Percentiles rank a stretch among this genome's conserved stretches.
These are phyloP conservation scores for Silvanus unidentatus DNA, from an alignment of 2,888 invertebrate species.

Conservation along the genomic window DNA sequence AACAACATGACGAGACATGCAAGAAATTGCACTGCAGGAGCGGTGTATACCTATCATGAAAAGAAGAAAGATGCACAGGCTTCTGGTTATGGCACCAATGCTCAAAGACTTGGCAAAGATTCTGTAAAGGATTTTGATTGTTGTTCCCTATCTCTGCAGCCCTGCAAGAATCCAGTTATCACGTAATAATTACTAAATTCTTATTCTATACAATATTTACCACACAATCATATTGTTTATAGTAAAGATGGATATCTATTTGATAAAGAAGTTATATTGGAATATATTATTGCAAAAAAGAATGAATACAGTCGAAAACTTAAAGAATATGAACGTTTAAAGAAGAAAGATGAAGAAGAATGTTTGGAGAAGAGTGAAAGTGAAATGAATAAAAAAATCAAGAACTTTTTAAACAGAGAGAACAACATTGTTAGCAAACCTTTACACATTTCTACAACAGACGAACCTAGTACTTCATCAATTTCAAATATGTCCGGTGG, in stretches of 20 bases:
- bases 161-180: slow-evolving; percentile 88
- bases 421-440: slow-evolving; percentile 63
- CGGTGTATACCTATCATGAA: slow-evolving; percentile 97
- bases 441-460: slow-evolving; percentile 39
- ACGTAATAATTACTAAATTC: slow-evolving; percentile 53
- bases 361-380: slow-evolving; percentile 58
- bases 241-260: slow-evolving; percentile 84
- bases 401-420: slow-evolving; percentile 55
- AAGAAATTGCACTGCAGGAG: slow-evolving; percentile 95
- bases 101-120: slow-evolving; percentile 86
- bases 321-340: slow-evolving; percentile 88
- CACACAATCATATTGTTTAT: slow-evolving; percentile 14
- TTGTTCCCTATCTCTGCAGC: slow-evolving; percentile 93
- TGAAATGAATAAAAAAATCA: not conserved
- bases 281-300: slow-evolving; percentile 92
- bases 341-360: slow-evolving; percentile 69
- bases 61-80: slow-evolving; percentile 92
- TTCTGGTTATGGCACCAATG: slow-evolving; percentile 88
- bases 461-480: slow-evolving; percentile 24
- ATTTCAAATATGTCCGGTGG: slow-evolving; percentile 71
- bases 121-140: slow-evolving; percentile 95
- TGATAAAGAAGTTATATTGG: slow-evolving; percentile 94
- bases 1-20: slow-evolving; percentile 97
- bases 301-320: slow-evolving; percentile 81
- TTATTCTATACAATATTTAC: not conserved